Conservation (phyloP, 2,888 invertebrate genomes). For the Troides oblongomaculatus region DNA sequence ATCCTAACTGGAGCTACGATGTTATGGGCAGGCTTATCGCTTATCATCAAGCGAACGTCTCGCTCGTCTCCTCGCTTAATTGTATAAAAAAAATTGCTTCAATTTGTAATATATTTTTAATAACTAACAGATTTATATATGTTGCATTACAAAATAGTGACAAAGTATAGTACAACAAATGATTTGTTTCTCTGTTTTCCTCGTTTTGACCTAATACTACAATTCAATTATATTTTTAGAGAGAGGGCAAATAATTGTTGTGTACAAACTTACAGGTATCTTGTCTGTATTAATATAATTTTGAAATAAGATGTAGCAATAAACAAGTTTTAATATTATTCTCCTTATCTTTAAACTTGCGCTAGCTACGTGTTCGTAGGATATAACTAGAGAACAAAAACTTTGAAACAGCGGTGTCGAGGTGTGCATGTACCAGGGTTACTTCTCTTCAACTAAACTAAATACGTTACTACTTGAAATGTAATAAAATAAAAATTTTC, state of each 20-base stretch:
- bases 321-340: neutral
- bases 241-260: neutral
- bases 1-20: too few relatives aligned
- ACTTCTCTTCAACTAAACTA: neutral
- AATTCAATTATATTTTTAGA: neutral
- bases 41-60: too few relatives aligned
- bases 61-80: too few relatives aligned
- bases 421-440: neutral
- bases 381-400: slow-evolving; percentile 1
- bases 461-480: neutral
- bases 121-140: too few relatives aligned
- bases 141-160: too few relatives aligned
- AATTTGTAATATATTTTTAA: too few relatives aligned
- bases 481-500: neutral
- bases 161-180: too few relatives aligned
- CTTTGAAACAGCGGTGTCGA: neutral
- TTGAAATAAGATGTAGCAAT: neutral
- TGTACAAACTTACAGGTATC: neutral
- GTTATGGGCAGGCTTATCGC: too few relatives aligned
- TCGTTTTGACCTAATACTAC: too few relatives aligned
- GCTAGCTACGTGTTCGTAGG: neutral
- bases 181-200: too few relatives aligned
- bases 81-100: too few relatives aligned
- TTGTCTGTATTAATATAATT: neutral
- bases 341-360: neutral